Conservation (phyloP, 1,140 invertebrate genomes). For the Elymnias hypermnestra region DNA sequence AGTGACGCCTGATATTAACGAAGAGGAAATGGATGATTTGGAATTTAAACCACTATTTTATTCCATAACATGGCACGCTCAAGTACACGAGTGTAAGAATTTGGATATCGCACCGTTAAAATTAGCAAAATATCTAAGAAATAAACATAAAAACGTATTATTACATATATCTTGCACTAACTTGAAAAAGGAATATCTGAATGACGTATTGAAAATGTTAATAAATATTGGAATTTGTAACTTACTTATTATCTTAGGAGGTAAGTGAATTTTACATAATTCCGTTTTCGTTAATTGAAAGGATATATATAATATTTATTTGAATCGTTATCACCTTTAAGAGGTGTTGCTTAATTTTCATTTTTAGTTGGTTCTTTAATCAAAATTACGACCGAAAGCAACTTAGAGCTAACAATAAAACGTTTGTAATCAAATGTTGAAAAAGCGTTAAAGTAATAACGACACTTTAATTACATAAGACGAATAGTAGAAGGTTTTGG, state of each 20-base stretch:
- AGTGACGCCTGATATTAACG: conserved; percentile 48
- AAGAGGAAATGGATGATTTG: conserved; percentile 36
- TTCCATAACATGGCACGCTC: conserved; percentile 63
- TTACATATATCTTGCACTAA: conserved; percentile 56
- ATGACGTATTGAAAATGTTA: conserved; percentile 32
- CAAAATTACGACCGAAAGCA: too few species aligned
- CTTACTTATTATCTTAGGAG: conserved; percentile 56
- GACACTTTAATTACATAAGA: too few species aligned
- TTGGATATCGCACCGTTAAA: conserved; percentile 46
- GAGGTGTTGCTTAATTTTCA: too few species aligned
- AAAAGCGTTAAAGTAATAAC: too few species aligned
- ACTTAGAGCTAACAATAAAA: too few species aligned
- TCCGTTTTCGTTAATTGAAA: too few species aligned
- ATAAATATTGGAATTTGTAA: conserved; percentile 48
- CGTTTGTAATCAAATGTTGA: too few species aligned
- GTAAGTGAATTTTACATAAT: conserved; percentile 38
- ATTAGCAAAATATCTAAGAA: conserved; percentile 36
- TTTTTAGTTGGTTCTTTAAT: too few species aligned
- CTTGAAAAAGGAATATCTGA: conserved; percentile 42
- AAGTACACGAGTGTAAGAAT: conserved; percentile 34
- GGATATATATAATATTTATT: too few species aligned
- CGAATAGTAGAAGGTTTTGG: too few species aligned
- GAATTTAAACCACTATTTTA: conserved; percentile 44
- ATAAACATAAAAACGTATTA: conserved; percentile 40
- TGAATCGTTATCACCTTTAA: too few species aligned